phyloP scores from a whole-genome alignment of 1,140 invertebrate genomes.

The Copidosoma floridanum region DNA sequence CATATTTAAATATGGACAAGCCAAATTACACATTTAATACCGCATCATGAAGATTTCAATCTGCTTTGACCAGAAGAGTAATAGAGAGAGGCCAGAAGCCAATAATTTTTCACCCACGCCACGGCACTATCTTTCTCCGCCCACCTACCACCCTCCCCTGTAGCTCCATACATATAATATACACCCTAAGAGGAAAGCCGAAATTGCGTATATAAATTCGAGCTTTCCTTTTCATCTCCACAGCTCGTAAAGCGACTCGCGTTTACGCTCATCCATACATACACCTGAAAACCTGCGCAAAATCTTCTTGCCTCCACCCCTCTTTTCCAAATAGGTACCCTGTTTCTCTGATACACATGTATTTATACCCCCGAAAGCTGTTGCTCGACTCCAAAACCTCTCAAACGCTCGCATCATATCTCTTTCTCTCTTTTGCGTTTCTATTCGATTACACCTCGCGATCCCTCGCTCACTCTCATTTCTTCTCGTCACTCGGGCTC shows the following conservation, averaged over 20 bases:
- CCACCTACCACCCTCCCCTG: too few species aligned
- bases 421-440: background rate
- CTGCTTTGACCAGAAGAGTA: too few species aligned
- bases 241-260: background rate
- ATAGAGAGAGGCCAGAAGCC: too few species aligned
- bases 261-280: background rate
- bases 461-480: background rate
- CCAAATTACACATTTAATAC: too few species aligned
- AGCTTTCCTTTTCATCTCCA: constrained; percentile 30
- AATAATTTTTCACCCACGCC: too few species aligned
- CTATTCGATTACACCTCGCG: constrained; percentile 8
- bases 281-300: background rate
- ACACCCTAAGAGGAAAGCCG: too few species aligned
- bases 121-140: background rate
- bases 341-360: too few species aligned
- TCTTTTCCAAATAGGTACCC: too few species aligned
- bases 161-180: too few species aligned
- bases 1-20: too few species aligned
- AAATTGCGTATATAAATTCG: constrained; percentile 21
- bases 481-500: background rate
- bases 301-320: constrained; percentile 3
- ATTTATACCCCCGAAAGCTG: too few species aligned
- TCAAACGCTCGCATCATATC: background rate
- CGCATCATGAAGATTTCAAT: too few species aligned
- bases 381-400: constrained; percentile 2